phyloP scores from a whole-genome alignment of 2,113 vertebrate genomes.

The Hippocampus comes region DNA sequence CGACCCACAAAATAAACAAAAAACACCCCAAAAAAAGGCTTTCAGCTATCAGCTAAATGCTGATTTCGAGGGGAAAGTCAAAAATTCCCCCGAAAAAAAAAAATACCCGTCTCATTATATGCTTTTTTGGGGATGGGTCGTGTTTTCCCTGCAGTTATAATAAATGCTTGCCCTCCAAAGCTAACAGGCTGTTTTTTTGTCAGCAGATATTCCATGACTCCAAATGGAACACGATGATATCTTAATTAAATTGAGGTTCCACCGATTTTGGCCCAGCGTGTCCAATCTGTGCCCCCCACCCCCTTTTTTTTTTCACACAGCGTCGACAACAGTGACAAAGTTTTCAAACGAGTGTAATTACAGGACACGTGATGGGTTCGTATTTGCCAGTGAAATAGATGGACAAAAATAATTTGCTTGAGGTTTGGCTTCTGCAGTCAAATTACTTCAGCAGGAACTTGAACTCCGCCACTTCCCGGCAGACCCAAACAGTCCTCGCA shows the following conservation, averaged over 20 bases:
- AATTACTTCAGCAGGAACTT: conserved; percentile 57
- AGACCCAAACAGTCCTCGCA: conserved; percentile 38
- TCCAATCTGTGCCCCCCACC: conserved; percentile 4
- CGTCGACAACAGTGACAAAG: conserved; percentile 12
- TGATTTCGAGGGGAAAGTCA: background rate
- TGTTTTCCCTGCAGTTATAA: conserved; percentile 13
- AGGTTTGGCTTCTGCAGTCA: conserved; percentile 39
- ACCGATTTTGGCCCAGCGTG: conserved; percentile 6
- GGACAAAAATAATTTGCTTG: conserved; percentile 48
- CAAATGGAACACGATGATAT: conserved; percentile 21
- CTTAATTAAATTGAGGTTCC: conserved; percentile 33
- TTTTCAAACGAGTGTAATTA: conserved; percentile 42
- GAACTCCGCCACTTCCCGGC: conserved; percentile 45
- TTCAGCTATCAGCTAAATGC: background rate
- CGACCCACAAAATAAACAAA: background rate
- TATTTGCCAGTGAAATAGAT: conserved; percentile 59
- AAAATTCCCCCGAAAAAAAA: conserved; percentile 5
- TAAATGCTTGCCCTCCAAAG: conserved; percentile 22
- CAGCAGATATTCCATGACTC: conserved; percentile 1
- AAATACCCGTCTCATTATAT: conserved; percentile 10
- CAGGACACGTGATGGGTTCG: conserved; percentile 42
- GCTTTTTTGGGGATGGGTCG: background rate
- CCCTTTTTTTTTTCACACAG: conserved; percentile 21
- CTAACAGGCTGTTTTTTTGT: background rate
- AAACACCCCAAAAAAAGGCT: too few relatives aligned